Conservation (phyloP, 2,113 vertebrate species). For the Urocitellus parryii region DNA sequence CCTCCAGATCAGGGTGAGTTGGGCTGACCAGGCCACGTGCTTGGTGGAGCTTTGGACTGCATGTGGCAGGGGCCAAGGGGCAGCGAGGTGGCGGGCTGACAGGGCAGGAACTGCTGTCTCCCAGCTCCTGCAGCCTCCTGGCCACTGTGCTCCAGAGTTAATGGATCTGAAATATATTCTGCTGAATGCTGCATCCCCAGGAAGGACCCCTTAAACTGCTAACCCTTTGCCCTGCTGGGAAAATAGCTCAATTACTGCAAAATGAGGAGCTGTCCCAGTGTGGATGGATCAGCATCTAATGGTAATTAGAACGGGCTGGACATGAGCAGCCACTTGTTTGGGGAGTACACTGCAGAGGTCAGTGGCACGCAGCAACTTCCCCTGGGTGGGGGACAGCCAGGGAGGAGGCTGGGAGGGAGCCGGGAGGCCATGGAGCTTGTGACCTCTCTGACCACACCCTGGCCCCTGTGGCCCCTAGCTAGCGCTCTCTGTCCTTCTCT, state of each 20-base stretch:
- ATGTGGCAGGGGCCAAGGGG: neutral
- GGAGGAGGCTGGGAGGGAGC: neutral
- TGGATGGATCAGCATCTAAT: neutral
- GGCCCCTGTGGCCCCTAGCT: neutral
- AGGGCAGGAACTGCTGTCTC: too few relatives aligned
- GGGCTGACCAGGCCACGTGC: neutral
- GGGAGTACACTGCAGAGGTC: neutral
- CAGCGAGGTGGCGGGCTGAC: neutral
- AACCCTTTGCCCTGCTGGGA: conserved; percentile 35
- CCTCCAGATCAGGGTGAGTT: neutral
- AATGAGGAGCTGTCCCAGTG: neutral
- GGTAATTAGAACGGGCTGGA: neutral
- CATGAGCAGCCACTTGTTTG: neutral
- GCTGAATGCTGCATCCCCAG: neutral
- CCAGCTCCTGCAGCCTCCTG: neutral
- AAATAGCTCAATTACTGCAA: conserved; percentile 47
- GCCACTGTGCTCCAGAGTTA: neutral
- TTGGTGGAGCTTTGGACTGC: neutral
- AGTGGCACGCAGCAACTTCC: neutral
- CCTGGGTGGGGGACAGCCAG: neutral
- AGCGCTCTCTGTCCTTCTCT: neutral
- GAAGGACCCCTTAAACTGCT: neutral
- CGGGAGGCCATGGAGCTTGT: neutral
- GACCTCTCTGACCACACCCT: neutral
- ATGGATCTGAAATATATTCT: neutral